Evolutionary conservation across 2,797 vertebrate genomes (phyloP), one percentile per base, ranked within the genome.

Genomic region (Phylloscopus collybita): DNA sequence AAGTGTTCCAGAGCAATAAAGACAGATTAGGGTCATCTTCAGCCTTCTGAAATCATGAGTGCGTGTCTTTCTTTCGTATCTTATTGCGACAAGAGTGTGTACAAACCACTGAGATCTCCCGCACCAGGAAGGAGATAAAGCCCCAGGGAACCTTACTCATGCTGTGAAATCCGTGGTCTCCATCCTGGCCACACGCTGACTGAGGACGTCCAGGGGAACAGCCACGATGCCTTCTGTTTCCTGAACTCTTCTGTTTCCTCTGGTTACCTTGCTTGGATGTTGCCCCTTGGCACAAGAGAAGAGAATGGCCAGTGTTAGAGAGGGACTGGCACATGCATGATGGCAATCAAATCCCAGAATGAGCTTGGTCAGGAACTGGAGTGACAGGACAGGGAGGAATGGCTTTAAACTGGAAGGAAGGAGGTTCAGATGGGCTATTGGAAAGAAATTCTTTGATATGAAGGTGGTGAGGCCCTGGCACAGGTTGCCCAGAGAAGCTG

Each of bases 121-220:
- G 23, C 36, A 59, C 2, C 32, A 51, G 81, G 61, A 40, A 50
- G 40, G 51, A 69, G 56, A n/a, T 12, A 32, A 88, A 90, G 9
- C 4, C 56, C 27, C 59, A 26, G 17, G 49, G 38, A 66, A 42
- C 86, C 98, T 97, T 98, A 99, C 99, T 97, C 75, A 79, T 65
- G 71, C 44, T 66, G 36, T 95, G 95, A 66, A 96, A 95, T 71
- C 90, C 93, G 1, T 98, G 96, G 0, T 98, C 98, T n/a, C 98
- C 97, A 7, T 98, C 98, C 9, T 98, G 98, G 95, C 97, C 87
- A 4, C 98, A 97, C 1, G 96, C 95, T 6, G 98, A 97, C 86
- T 99, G 99, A 18, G 98, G 98, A 83, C 93, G 96, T 5, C 98
- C 97, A 3, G 97, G 83, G 69, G 98, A 98, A 84, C 98, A 97